A percentile compares a stretch with the other conserved stretches of the same genome.
Evolutionary conservation across 2,888 invertebrate genomes (phyloP).

Genomic region (Alloscopus bannaensis): DNA sequence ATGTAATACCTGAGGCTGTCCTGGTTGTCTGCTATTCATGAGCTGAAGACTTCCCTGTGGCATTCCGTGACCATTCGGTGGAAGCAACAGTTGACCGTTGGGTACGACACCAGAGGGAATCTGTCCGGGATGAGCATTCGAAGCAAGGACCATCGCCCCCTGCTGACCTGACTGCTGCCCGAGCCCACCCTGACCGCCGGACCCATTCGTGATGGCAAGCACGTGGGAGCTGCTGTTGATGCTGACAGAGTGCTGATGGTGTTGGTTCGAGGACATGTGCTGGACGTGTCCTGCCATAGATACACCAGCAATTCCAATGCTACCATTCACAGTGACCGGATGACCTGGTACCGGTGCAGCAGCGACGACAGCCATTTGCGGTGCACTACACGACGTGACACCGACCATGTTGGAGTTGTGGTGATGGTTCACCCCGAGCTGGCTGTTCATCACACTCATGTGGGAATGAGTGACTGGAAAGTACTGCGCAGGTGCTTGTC

Average conservation of each 20-base stretch:
- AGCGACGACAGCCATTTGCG: conserved; percentile 66
- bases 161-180: conserved; percentile 51
- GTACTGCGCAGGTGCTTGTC: conserved; percentile 69
- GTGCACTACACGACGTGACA: conserved; percentile 51
- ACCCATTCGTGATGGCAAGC: conserved; percentile 60
- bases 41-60: conserved; percentile 50
- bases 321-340: conserved; percentile 60
- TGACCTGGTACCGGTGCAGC: conserved; percentile 62
- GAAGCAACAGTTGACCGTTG: conserved; percentile 57
- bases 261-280: conserved; percentile 57
- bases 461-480: conserved; percentile 69
- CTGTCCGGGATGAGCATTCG: conserved; percentile 45
- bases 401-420: conserved; percentile 62
- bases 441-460: conserved; percentile 67
- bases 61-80: conserved; percentile 61
- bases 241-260: conserved; percentile 53
- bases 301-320: conserved; percentile 51
- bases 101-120: conserved; percentile 34
- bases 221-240: conserved; percentile 60
- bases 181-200: conserved; percentile 53
- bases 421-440: conserved; percentile 64
- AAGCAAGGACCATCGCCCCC: conserved; percentile 51
- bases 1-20: conserved; percentile 67
- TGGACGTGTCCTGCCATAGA: conserved; percentile 53
- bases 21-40: conserved; percentile 54